These are phyloP conservation scores for Drosophila buzzatii DNA, from an alignment of 2,888 invertebrate genomes.

Conservation along the genomic window DNA sequence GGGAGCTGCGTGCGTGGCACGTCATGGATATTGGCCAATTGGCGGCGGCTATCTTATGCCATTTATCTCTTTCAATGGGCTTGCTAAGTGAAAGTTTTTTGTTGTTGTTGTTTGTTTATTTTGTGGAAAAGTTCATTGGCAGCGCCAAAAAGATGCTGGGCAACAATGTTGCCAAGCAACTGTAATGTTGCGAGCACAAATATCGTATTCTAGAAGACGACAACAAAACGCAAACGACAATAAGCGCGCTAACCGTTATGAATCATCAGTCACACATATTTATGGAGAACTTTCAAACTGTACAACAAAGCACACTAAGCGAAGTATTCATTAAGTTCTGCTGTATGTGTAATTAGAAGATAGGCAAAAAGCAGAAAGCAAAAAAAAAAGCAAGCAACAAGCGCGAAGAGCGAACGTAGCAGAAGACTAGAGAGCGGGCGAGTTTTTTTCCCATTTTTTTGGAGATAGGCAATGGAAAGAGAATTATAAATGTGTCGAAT, in stretches of 20 bases:
- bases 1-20: constrained; percentile 50
- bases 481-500: constrained; percentile 49
- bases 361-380: constrained; percentile 28
- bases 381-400: constrained; percentile 24
- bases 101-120: constrained; percentile 20
- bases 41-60: constrained; percentile 53
- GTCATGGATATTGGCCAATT: constrained; percentile 65
- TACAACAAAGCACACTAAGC: constrained; percentile 25
- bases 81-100: constrained; percentile 59
- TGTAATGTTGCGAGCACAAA: constrained; percentile 7
- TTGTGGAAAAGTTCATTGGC: constrained; percentile 58
- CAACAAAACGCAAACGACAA: constrained; percentile 21
- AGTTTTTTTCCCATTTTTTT: not conserved
- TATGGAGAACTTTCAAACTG: constrained; percentile 32
- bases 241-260: constrained; percentile 47
- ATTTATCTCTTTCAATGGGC: constrained; percentile 55
- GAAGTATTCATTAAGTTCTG: constrained; percentile 45
- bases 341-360: constrained; percentile 53
- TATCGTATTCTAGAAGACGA: constrained; percentile 14
- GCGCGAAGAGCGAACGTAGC: constrained; percentile 24
- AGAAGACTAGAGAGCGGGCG: constrained; percentile 16
- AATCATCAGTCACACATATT: constrained; percentile 37
- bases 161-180: constrained; percentile 8
- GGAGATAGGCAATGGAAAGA: constrained; percentile 32
- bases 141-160: constrained; percentile 24